Percentiles rank a stretch among this genome's conserved stretches.
These are phyloP conservation scores for Hiodon tergisus DNA, from an alignment of 2,113 vertebrate species.

Conservation along the genomic window DNA sequence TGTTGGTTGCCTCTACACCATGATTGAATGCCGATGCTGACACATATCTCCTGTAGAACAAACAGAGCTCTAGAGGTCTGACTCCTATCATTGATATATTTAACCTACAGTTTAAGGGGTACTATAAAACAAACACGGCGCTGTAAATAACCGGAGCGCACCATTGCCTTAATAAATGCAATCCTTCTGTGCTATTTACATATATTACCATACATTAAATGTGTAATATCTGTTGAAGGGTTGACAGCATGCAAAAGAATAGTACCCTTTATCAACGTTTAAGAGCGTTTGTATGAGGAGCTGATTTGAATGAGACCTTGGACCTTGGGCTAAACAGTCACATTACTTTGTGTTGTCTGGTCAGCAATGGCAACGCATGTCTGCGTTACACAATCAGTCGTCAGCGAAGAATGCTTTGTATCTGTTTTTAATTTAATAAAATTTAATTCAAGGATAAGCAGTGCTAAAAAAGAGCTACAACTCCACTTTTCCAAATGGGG, in stretches of 20 bases:
- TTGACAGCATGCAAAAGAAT: constrained; percentile 23
- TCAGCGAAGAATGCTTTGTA: background rate
- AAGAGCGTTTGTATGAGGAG: background rate
- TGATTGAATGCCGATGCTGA: background rate
- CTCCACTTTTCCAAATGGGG: constrained; percentile 16
- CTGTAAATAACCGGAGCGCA: constrained; percentile 6
- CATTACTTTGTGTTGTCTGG: background rate
- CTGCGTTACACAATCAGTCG: background rate
- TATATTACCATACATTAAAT: constrained; percentile 48
- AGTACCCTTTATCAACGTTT: background rate
- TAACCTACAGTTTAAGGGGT: background rate
- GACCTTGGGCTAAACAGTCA: background rate
- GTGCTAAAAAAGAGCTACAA: background rate
- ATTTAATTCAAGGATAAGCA: constrained; percentile 5
- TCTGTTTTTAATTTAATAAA: too few species aligned
- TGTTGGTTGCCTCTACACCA: background rate
- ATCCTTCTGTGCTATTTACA: constrained; percentile 44
- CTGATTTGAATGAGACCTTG: background rate
- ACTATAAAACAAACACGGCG: background rate
- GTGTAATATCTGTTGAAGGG: constrained; percentile 46
- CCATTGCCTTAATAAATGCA: constrained; percentile 46
- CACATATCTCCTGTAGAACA: background rate
- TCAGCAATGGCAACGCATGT: background rate
- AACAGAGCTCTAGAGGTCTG: background rate
- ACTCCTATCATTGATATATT: background rate